These are phyloP conservation scores for Coenonympha glycerion DNA, from an alignment of 2,888 invertebrate genomes.

Conservation along the genomic window DNA sequence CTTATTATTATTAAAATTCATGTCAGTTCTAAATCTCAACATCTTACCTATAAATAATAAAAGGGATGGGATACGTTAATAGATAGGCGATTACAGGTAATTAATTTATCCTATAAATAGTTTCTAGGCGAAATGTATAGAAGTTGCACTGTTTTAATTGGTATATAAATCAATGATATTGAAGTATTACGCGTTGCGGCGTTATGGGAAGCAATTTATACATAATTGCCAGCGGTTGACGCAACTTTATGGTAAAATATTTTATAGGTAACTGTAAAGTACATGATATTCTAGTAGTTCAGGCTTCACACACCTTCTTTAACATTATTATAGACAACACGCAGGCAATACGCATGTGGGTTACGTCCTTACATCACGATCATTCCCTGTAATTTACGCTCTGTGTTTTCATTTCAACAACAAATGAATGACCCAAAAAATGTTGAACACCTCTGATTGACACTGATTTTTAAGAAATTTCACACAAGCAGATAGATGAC, in stretches of 20 bases:
- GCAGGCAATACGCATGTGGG: too few relatives aligned
- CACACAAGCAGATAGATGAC: too few relatives aligned
- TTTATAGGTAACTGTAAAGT: conserved; percentile 4
- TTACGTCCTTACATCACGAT: too few relatives aligned
- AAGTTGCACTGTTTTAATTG: conserved; percentile 14
- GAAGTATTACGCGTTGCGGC: conserved; percentile 14
- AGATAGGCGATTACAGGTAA: neutral
- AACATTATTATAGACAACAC: too few relatives aligned
- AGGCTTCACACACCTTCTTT: too few relatives aligned
- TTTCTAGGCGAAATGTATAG: neutral
- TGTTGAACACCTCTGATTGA: too few relatives aligned
- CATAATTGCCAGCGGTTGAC: conserved; percentile 13
- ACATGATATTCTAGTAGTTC: neutral
- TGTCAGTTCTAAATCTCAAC: too few relatives aligned
- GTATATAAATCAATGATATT: conserved; percentile 16
- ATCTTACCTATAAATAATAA: neutral
- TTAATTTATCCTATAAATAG: neutral
- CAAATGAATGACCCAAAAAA: too few relatives aligned
- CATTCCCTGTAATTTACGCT: too few relatives aligned
- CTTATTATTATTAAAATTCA: too few relatives aligned
- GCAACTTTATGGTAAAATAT: conserved; percentile 10
- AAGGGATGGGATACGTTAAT: neutral
- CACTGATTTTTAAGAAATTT: too few relatives aligned
- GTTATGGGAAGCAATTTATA: conserved; percentile 17
- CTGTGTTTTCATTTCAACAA: too few relatives aligned